Evolutionary conservation across 2,888 invertebrate species (phyloP), one percentile per base, ranked within the genome.

Genomic region (Sabatieria punctata): DNA sequence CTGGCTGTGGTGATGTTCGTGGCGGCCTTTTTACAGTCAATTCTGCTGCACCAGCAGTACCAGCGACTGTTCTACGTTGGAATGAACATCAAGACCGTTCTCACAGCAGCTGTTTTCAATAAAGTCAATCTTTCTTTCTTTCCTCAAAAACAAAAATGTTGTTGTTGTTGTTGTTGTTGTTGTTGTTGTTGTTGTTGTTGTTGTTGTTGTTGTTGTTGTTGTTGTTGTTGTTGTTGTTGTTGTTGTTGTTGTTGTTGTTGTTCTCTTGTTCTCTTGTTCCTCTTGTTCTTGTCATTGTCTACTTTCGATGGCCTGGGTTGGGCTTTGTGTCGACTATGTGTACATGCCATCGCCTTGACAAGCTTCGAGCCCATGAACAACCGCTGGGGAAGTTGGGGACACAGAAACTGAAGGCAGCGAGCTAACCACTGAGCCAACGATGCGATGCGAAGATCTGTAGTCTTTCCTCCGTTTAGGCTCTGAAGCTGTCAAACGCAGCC

Each of bases 1-100:
- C 89, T 82, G 67, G 81, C 86, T 0, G 69, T 75, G 1, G 64
- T 78, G 1, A 73, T 93, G 49, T 77, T 93, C 53, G 58, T 75
- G 2, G 77, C 80, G 35, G 82, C 88, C 0, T 73, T 77, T 0
- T 62, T 80, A 0, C 85, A 88, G 68, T 88, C 89, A 0, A 67
- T 88, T 55, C 71, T 89, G 41, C 71, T 86, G 35, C 80, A 85
- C 1, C 86, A 88, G 62, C 89, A 89, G 68, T 89, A 88, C 68
- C 82, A 86, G 61, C 75, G 80, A 47, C 63, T 68, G 55, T 68
- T 84, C 69, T 73, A 84, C 41, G 79, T 85, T 19, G 91, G 91
- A 2, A 78, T 93, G 75, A 77, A 85, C 48, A 80, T 93, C 15
- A 48, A 59, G 13, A 57, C 61, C 0, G 57, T 59, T n/a, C 45